These are phyloP conservation scores for Trachymyrmex septentrionalis DNA, from an alignment of 1,140 invertebrate genomes.

Conservation along the genomic window DNA sequence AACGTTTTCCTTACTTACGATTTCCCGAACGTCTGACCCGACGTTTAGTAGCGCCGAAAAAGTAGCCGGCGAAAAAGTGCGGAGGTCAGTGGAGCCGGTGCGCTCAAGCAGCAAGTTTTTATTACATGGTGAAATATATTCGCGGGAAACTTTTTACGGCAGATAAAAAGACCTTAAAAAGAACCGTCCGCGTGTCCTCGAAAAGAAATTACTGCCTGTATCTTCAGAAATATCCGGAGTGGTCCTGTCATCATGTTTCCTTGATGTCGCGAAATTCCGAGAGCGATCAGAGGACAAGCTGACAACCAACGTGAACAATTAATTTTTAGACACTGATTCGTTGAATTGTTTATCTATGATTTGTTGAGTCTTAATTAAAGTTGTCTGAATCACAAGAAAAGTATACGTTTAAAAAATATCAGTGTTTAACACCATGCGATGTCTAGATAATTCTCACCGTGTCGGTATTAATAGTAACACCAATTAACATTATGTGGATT, in stretches of 20 bases:
- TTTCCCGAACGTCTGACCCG: conserved; percentile 50
- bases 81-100: conserved; percentile 54
- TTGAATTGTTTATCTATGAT: not conserved
- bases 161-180: conserved; percentile 60
- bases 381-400: too few species aligned
- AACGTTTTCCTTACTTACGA: conserved; percentile 48
- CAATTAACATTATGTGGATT: too few species aligned
- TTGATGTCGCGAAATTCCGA: conserved; percentile 7
- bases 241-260: not conserved
- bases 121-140: conserved; percentile 58
- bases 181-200: conserved; percentile 28
- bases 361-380: not conserved
- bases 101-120: conserved; percentile 63
- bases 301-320: not conserved
- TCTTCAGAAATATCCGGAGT: conserved; percentile 31
- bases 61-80: conserved; percentile 53
- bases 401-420: too few species aligned
- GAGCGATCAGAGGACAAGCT: not conserved
- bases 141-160: conserved; percentile 61
- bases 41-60: conserved; percentile 54
- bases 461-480: too few species aligned
- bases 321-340: not conserved
- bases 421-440: too few species aligned
- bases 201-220: conserved; percentile 37
- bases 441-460: too few species aligned